Evolutionary conservation across 2,888 invertebrate genomes (phyloP).

Genomic region (Hololepta plana): DNA sequence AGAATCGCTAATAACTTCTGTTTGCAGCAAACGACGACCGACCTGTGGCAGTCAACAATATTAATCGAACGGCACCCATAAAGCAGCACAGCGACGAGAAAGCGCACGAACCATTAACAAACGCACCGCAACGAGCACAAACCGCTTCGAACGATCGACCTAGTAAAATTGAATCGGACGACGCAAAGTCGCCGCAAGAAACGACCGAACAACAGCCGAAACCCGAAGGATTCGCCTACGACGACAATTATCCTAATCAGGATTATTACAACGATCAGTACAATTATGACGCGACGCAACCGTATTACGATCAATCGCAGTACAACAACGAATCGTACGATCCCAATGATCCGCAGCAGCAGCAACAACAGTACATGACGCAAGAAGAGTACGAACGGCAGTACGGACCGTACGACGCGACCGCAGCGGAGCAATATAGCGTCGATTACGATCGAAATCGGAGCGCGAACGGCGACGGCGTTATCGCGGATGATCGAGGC

Average conservation of each 20-base stretch:
- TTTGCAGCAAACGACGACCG: too few species aligned
- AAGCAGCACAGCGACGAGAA: too few species aligned
- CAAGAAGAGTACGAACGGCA: conserved; percentile 14
- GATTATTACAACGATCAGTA: conserved; percentile 6
- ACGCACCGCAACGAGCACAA: too few species aligned
- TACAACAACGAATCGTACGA: conserved; percentile 8
- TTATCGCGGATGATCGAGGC: too few species aligned
- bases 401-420: conserved; percentile 15
- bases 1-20: too few species aligned
- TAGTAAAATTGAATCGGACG: neutral
- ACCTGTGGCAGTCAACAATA: too few species aligned
- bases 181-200: conserved; percentile 1
- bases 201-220: conserved; percentile 15
- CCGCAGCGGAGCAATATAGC: conserved; percentile 20
- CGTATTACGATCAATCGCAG: conserved; percentile 3
- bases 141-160: neutral
- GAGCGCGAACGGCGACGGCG: too few species aligned
- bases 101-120: too few species aligned
- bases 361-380: conserved; percentile 9
- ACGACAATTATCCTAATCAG: conserved; percentile 4
- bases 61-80: too few species aligned
- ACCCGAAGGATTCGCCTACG: conserved; percentile 8
- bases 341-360: conserved; percentile 8
- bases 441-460: too few species aligned
- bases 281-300: conserved; percentile 3